A percentile compares a stretch with the other conserved stretches of the same genome.
phyloP scores from a whole-genome alignment of 2,797 vertebrate genomes.

The Characodon lateralis region DNA sequence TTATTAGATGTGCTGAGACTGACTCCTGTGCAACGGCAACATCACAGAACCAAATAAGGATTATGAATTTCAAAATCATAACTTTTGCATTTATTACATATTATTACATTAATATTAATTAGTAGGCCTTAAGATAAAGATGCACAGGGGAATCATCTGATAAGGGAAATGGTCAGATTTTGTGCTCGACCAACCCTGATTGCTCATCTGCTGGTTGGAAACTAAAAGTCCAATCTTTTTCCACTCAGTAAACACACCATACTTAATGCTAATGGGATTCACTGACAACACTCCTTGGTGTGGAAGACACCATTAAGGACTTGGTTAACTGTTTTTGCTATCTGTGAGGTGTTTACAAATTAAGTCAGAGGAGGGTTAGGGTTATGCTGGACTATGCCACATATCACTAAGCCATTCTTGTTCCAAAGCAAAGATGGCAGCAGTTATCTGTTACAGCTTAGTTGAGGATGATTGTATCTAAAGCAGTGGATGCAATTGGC shows the following conservation, averaged over 20 bases:
- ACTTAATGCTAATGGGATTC: too few relatives aligned
- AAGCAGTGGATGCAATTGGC: too few relatives aligned
- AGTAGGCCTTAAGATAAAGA: constrained; percentile 1
- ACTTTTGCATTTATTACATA: not conserved
- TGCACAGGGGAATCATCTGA: not conserved
- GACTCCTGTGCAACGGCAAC: constrained; percentile 28
- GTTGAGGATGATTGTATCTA: too few relatives aligned
- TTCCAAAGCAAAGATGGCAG: too few relatives aligned
- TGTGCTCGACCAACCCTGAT: not conserved
- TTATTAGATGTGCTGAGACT: constrained; percentile 39
- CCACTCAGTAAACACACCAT: not conserved
- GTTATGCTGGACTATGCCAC: too few relatives aligned
- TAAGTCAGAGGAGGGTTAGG: too few relatives aligned
- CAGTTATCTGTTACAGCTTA: too few relatives aligned
- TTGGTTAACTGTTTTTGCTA: too few relatives aligned
- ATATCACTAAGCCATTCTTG: too few relatives aligned
- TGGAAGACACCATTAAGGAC: too few relatives aligned
- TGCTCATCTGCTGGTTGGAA: not conserved
- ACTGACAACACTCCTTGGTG: too few relatives aligned
- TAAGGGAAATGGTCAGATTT: not conserved
- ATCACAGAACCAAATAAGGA: constrained; percentile 20
- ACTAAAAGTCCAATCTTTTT: not conserved
- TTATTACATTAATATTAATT: constrained; percentile 16
- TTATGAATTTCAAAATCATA: constrained; percentile 12
- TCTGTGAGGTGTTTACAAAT: too few relatives aligned